Conservation (phyloP, 2,113 vertebrate species). For the Odontesthes bonariensis region DNA sequence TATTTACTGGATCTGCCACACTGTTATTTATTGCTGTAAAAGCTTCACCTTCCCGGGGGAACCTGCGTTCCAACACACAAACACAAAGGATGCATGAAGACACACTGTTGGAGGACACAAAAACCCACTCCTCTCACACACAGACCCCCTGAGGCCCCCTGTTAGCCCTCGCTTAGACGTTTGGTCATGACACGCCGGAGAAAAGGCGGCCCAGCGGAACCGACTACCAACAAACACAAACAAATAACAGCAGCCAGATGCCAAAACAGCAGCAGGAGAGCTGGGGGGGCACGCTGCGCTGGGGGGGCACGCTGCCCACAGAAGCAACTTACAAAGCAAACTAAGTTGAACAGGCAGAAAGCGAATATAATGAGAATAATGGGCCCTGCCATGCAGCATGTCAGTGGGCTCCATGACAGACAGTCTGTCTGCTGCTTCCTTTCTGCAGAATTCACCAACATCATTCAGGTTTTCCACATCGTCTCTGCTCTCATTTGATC, state of each 20-base stretch:
- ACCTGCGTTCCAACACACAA: conserved; percentile 18
- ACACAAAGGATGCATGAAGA: background rate
- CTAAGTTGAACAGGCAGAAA: too few relatives aligned
- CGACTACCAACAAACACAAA: conserved; percentile 70
- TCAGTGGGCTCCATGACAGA: too few relatives aligned
- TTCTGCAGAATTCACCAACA: too few relatives aligned
- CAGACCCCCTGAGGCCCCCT: conserved; percentile 68
- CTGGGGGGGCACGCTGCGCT: too few relatives aligned
- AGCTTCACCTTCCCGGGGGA: conserved; percentile 60
- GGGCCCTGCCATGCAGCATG: too few relatives aligned
- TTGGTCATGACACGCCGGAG: conserved; percentile 69
- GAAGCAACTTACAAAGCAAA: background rate
- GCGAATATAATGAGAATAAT: too few relatives aligned
- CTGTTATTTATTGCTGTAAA: conserved; percentile 35
- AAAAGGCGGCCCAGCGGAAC: conserved; percentile 78
- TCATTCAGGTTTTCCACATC: too few relatives aligned
- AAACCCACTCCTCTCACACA: background rate
- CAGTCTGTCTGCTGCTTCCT: too few relatives aligned
- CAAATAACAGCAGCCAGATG: conserved; percentile 72
- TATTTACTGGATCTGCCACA: conserved; percentile 68
- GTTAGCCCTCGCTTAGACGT: conserved; percentile 70
- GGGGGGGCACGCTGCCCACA: background rate
- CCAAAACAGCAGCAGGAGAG: conserved; percentile 69
- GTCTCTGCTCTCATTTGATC: too few relatives aligned
- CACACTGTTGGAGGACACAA: conserved; percentile 28